Evolutionary conservation across 2,113 vertebrate species (phyloP).

Genomic region (Gobiocypris rarus): DNA sequence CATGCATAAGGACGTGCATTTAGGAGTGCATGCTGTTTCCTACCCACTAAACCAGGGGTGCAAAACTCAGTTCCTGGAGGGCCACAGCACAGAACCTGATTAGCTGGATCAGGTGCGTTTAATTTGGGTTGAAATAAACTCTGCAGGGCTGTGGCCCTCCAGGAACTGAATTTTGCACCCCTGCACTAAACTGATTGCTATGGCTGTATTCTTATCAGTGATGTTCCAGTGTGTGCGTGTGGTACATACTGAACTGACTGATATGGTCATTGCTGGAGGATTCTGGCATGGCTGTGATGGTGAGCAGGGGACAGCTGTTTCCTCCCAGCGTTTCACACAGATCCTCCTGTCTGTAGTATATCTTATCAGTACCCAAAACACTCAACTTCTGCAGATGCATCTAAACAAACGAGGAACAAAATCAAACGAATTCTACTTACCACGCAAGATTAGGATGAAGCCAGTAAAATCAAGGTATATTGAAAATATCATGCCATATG

Average conservation of each 20-base stretch:
- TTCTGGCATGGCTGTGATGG: constrained; percentile 97
- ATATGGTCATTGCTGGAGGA: constrained; percentile 89
- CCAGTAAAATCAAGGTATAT: background rate
- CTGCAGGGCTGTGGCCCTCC: too few relatives aligned
- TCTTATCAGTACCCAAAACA: constrained; percentile 84
- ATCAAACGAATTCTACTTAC: background rate
- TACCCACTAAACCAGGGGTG: too few relatives aligned
- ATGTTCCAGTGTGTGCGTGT: background rate
- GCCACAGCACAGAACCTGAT: too few relatives aligned
- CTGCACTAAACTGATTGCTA: background rate
- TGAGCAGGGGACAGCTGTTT: constrained; percentile 92
- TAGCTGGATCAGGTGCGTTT: too few relatives aligned
- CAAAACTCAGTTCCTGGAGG: too few relatives aligned
- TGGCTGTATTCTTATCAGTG: background rate
- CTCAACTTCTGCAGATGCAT: constrained; percentile 97
- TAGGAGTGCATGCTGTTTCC: background rate
- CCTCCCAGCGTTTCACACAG: constrained; percentile 92
- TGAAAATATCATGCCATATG: background rate
- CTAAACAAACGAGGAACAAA: constrained; percentile 63
- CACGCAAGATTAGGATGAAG: background rate
- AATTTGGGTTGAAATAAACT: too few relatives aligned
- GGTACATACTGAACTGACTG: constrained; percentile 92
- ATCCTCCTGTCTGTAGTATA: constrained; percentile 90
- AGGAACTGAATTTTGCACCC: too few relatives aligned
- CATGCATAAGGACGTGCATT: background rate